Evolutionary conservation across 2,888 invertebrate species (phyloP).

Genomic region (Agrotis ipsilon): DNA sequence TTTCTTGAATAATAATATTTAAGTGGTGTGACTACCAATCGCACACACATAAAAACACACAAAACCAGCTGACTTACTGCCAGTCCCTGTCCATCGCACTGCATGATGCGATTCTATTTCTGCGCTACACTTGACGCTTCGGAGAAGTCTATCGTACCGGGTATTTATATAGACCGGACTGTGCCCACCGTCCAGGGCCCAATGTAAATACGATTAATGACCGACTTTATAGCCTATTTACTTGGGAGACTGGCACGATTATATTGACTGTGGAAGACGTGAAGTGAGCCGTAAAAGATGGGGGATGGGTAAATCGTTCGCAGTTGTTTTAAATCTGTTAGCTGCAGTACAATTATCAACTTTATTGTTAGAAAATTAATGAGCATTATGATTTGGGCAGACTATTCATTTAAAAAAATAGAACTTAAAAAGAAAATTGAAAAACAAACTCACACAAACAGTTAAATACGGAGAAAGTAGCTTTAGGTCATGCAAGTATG

Average conservation of each 20-base stretch:
- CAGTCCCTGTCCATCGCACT: slow-evolving; percentile 30
- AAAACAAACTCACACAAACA: too few species aligned
- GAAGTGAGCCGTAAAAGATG: background rate
- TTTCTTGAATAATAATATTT: too few species aligned
- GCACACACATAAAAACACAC: background rate
- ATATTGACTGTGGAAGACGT: slow-evolving; percentile 15
- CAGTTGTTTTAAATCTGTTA: too few species aligned
- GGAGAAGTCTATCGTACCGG: slow-evolving; percentile 71
- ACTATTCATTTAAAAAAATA: too few species aligned
- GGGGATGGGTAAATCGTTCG: too few species aligned
- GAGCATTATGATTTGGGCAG: too few species aligned
- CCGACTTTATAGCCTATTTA: slow-evolving; percentile 35
- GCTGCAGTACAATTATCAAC: too few species aligned
- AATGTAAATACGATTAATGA: slow-evolving; percentile 49
- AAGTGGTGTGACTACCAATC: background rate
- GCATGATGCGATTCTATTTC: slow-evolving; percentile 70
- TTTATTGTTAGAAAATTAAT: too few species aligned
- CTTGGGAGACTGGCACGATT: background rate
- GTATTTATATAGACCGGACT: slow-evolving; percentile 65
- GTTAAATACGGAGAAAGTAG: too few species aligned
- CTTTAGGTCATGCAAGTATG: too few species aligned
- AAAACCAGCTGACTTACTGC: slow-evolving; percentile 41
- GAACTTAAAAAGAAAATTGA: too few species aligned
- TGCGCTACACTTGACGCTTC: slow-evolving; percentile 68
- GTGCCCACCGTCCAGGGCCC: slow-evolving; percentile 59